Percentiles rank a stretch among this genome's conserved stretches.
Conservation (phyloP, 2,888 invertebrate species). For the Conchocele bisecta region DNA sequence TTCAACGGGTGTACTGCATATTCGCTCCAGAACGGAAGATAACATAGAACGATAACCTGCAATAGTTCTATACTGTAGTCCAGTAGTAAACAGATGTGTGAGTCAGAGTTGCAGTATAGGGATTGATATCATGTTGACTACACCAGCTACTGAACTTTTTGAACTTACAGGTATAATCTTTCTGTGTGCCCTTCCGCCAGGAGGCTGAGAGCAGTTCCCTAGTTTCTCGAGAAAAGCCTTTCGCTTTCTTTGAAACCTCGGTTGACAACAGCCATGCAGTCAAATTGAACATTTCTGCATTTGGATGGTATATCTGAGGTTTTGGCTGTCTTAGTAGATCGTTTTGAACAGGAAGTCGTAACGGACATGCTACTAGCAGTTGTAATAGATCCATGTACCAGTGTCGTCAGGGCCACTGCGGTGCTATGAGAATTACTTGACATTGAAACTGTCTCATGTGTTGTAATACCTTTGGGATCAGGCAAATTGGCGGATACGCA, state of each 20-base stretch:
- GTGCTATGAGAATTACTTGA: conserved; percentile 18
- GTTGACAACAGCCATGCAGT: conserved; percentile 33
- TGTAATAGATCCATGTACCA: conserved; percentile 20
- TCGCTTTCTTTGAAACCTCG: conserved; percentile 3
- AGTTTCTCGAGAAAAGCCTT: conserved; percentile 31
- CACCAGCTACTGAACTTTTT: conserved; percentile 41
- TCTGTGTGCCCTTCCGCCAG: conserved; percentile 33
- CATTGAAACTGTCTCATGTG: conserved; percentile 6
- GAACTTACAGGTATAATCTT: conserved; percentile 33
- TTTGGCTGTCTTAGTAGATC: conserved; percentile 30
- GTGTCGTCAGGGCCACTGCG: conserved; percentile 23
- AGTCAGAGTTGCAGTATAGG: conserved; percentile 30
- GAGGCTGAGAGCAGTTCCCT: conserved; percentile 33
- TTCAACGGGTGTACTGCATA: background rate
- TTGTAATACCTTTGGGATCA: conserved; percentile 2
- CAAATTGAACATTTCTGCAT: conserved; percentile 15
- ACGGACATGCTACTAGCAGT: conserved; percentile 20
- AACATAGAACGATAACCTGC: background rate
- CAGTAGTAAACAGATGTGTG: background rate
- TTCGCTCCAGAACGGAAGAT: background rate
- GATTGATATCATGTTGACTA: conserved; percentile 33
- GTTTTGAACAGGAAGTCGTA: conserved; percentile 3
- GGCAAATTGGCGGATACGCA: conserved; percentile 11
- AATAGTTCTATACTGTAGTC: conserved; percentile 4
- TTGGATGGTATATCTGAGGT: conserved; percentile 16